phyloP scores from a whole-genome alignment of 2,113 vertebrate species.

The Gymnobelideus leadbeateri region DNA sequence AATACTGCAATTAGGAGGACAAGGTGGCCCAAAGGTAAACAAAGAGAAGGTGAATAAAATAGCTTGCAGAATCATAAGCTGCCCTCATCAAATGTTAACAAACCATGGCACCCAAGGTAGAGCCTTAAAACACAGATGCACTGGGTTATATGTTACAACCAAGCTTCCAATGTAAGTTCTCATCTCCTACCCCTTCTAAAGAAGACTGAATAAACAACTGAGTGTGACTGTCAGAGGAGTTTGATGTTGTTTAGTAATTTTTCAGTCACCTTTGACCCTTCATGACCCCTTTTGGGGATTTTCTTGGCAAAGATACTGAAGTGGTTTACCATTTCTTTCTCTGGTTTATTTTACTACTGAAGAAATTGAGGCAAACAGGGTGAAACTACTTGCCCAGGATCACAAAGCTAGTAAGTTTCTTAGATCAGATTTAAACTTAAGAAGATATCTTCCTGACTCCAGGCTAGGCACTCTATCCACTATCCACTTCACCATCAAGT shows the following conservation, averaged over 20 bases:
- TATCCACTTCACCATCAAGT: not conserved
- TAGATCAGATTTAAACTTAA: not conserved
- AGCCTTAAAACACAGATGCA: not conserved
- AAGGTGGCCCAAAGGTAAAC: not conserved
- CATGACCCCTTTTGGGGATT: not conserved
- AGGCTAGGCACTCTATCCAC: not conserved
- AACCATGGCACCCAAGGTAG: not conserved
- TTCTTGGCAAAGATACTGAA: not conserved
- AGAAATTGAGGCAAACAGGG: not conserved
- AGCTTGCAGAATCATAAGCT: not conserved
- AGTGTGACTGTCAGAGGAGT: not conserved
- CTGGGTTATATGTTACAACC: not conserved
- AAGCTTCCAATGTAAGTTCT: not conserved
- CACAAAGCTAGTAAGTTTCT: not conserved
- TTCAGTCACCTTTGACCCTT: not conserved
- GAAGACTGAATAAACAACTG: not conserved
- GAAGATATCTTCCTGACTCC: not conserved
- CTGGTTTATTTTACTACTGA: not conserved
- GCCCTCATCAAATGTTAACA: conserved; percentile 22
- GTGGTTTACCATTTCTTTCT: not conserved
- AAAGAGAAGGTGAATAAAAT: not conserved
- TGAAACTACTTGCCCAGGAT: not conserved
- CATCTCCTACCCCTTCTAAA: conserved; percentile 14
- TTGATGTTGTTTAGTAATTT: not conserved
- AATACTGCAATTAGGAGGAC: conserved; percentile 7